Percentiles rank a stretch among this genome's conserved stretches.
Evolutionary conservation across 2,797 vertebrate species (phyloP).

Genomic region (Phataginus tetradactyla): DNA sequence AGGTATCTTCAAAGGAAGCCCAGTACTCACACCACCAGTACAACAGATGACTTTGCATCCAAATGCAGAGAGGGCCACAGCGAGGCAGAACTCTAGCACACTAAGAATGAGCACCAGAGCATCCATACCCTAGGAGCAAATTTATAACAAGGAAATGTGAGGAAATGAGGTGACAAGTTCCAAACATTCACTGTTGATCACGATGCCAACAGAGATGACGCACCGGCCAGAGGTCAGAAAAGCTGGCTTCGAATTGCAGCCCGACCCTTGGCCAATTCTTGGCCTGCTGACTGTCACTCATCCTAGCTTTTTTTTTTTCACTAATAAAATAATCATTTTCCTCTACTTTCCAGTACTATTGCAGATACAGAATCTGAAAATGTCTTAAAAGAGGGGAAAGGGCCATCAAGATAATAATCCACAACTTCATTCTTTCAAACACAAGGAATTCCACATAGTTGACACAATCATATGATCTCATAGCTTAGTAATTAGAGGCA

Average conservation of each 20-base stretch:
- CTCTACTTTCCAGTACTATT: not conserved
- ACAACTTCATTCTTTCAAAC: not conserved
- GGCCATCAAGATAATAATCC: not conserved
- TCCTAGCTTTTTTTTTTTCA: not conserved
- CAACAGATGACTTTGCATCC: slow-evolving; percentile 62
- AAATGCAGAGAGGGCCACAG: slow-evolving; percentile 59
- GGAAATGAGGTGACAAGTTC: no score
- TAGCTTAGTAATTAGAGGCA: not conserved
- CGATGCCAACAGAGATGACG: not conserved
- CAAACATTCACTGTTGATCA: not conserved
- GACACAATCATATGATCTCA: not conserved
- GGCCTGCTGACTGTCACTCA: not conserved
- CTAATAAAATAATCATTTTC: not conserved
- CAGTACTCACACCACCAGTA: slow-evolving; percentile 39
- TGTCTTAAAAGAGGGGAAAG: not conserved
- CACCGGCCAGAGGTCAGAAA: not conserved
- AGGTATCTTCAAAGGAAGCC: not conserved
- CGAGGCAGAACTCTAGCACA: slow-evolving; percentile 58
- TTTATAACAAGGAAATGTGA: not conserved
- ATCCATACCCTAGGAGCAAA: slow-evolving; percentile 50
- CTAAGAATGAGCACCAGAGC: not conserved
- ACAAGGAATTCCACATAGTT: not conserved
- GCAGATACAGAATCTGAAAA: not conserved
- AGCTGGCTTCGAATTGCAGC: not conserved
- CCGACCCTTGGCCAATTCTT: not conserved